Conservation (phyloP, 1,140 invertebrate species). For the Riptortus pedestris region DNA sequence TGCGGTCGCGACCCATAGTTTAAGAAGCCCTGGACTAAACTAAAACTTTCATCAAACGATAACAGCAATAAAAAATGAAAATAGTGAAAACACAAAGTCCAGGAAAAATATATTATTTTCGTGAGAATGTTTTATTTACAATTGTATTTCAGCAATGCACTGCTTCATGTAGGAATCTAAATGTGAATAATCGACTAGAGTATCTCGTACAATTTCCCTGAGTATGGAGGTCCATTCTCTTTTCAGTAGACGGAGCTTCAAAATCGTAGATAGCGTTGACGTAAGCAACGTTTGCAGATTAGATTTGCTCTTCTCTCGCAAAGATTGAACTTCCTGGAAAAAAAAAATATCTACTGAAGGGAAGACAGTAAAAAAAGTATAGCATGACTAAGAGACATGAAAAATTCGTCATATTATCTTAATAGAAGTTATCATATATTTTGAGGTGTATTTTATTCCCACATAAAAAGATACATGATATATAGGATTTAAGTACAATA, state of each 20-base stretch:
- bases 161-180: conserved; percentile 63
- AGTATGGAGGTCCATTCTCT: conserved; percentile 61
- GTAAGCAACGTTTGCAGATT: conserved; percentile 56
- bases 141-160: conserved; percentile 31
- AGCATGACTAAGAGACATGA: not conserved
- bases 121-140: too few species aligned
- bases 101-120: too few species aligned
- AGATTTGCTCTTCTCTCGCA: conserved; percentile 56
- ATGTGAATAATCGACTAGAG: conserved; percentile 62
- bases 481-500: too few species aligned
- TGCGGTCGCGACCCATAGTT: too few species aligned
- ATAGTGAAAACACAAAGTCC: too few species aligned
- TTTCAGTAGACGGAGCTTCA: conserved; percentile 60
- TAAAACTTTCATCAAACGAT: too few species aligned
- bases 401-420: too few species aligned
- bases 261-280: conserved; percentile 57
- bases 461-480: too few species aligned
- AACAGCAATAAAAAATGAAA: too few species aligned
- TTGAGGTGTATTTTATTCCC: too few species aligned
- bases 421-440: too few species aligned
- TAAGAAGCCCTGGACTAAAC: too few species aligned
- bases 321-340: conserved; percentile 53
- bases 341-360: conserved; percentile 10
- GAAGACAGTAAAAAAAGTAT: not conserved
- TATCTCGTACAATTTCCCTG: conserved; percentile 59